Percentiles rank a stretch among this genome's conserved stretches.
Evolutionary conservation across 64 coral and sea anemone genomes (phyloP).

Genomic region (Porites lutea): DNA sequence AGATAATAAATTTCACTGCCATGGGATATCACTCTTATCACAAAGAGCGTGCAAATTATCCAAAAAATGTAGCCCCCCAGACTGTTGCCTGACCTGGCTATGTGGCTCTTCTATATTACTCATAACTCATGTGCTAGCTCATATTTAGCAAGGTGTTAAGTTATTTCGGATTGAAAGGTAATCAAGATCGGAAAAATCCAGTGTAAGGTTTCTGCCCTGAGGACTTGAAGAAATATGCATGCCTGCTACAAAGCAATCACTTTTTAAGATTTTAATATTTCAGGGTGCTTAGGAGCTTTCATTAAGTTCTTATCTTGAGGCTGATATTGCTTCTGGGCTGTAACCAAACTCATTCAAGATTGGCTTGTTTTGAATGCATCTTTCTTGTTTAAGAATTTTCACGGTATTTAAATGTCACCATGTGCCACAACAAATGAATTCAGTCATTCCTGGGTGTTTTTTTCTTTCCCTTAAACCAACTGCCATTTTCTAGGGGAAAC

Average conservation of each 20-base stretch:
- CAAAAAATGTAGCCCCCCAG: conserved; percentile 40
- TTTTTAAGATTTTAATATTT: conserved; percentile 44
- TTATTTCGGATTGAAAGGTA: conserved; percentile 35
- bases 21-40: conserved; percentile 43
- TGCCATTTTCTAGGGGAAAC: conserved; percentile 5
- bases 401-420: conserved; percentile 28
- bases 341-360: conserved; percentile 35
- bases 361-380: conserved; percentile 49
- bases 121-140: neutral
- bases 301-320: conserved; percentile 28
- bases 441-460: neutral
- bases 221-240: conserved; percentile 5
- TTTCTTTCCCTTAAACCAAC: conserved; percentile 23
- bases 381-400: conserved; percentile 39
- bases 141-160: conserved; percentile 40
- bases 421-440: neutral
- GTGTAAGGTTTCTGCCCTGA: conserved; percentile 25
- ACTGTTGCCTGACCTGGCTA: neutral
- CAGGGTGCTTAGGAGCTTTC: conserved; percentile 14
- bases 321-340: conserved; percentile 33
- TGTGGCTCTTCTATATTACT: conserved; percentile 9
- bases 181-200: neutral
- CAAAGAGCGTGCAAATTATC: conserved; percentile 41
- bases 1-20: conserved; percentile 52
- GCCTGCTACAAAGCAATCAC: neutral